These are phyloP conservation scores for Dasysyrphus tricinctus DNA, from an alignment of 2,888 invertebrate species.

Conservation along the genomic window DNA sequence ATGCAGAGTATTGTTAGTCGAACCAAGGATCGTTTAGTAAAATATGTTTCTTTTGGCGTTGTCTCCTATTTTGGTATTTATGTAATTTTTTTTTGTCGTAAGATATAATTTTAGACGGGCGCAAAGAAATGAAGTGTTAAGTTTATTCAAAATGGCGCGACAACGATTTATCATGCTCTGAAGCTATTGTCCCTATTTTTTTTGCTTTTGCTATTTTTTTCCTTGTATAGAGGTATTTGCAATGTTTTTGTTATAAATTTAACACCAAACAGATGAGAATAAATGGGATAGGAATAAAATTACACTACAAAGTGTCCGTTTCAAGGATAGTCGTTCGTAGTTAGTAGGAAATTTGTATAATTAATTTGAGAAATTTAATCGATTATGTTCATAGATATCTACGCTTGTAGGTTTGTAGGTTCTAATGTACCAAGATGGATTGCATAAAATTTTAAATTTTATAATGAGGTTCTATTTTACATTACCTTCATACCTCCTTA, in stretches of 20 bases:
- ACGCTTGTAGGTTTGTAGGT: no score
- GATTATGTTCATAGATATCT: no score
- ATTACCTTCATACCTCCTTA: no score
- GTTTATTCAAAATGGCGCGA: conserved; percentile 70
- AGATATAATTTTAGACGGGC: conserved; percentile 61
- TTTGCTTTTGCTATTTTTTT: not conserved
- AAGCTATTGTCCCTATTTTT: conserved; percentile 24
- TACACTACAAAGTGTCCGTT: not conserved
- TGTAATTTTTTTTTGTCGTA: not conserved
- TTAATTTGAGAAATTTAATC: not conserved
- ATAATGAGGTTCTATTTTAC: no score
- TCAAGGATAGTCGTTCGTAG: not conserved
- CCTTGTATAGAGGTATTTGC: not conserved
- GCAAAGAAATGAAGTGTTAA: conserved; percentile 65
- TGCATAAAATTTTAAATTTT: no score
- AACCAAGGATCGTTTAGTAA: conserved; percentile 68
- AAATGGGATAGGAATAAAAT: conserved; percentile 5
- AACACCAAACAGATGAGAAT: not conserved
- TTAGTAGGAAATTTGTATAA: not conserved
- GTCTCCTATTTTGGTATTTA: not conserved
- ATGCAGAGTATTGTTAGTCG: conserved; percentile 56
- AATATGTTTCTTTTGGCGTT: conserved; percentile 53
- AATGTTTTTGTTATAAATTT: not conserved
- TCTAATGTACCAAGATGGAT: no score
- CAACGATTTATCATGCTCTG: conserved; percentile 60